These are phyloP conservation scores for Rutilus rutilus DNA, from an alignment of 2,113 vertebrate genomes.

Conservation along the genomic window DNA sequence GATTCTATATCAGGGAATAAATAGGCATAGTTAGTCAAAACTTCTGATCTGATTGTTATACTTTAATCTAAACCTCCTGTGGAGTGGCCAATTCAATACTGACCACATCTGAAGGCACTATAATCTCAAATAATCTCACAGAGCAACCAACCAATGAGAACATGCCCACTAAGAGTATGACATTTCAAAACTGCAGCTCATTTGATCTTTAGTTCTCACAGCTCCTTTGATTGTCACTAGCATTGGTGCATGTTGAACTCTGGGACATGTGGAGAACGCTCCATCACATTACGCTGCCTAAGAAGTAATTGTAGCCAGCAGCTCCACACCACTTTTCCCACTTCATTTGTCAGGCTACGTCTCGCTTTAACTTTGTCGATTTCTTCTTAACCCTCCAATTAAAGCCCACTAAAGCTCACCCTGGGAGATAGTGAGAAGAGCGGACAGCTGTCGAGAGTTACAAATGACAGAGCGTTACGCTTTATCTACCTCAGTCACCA, in stretches of 20 bases:
- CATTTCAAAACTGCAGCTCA: background rate
- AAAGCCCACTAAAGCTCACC: constrained; percentile 58
- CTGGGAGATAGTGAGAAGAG: constrained; percentile 57
- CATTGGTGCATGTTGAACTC: background rate
- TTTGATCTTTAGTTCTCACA: no score
- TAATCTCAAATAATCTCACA: background rate
- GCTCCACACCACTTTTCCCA: constrained; percentile 40
- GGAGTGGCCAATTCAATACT: background rate
- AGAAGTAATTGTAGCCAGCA: constrained; percentile 52
- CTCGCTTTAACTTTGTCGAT: constrained; percentile 60
- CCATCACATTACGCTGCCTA: constrained; percentile 24
- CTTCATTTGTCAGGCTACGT: constrained; percentile 62
- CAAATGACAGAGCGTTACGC: constrained; percentile 62
- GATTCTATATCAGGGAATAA: background rate
- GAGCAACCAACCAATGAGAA: background rate
- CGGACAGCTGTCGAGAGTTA: constrained; percentile 70
- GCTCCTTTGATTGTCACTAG: background rate
- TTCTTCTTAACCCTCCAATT: constrained; percentile 64
- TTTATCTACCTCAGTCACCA: constrained; percentile 64
- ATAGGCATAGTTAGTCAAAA: background rate
- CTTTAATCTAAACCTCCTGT: background rate
- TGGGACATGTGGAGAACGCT: constrained; percentile 14
- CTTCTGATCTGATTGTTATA: background rate
- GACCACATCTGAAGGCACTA: background rate
- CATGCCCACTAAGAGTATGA: background rate